Conservation (phyloP, 2,113 vertebrate genomes). For the Cryptomyrus ogoouensis region DNA sequence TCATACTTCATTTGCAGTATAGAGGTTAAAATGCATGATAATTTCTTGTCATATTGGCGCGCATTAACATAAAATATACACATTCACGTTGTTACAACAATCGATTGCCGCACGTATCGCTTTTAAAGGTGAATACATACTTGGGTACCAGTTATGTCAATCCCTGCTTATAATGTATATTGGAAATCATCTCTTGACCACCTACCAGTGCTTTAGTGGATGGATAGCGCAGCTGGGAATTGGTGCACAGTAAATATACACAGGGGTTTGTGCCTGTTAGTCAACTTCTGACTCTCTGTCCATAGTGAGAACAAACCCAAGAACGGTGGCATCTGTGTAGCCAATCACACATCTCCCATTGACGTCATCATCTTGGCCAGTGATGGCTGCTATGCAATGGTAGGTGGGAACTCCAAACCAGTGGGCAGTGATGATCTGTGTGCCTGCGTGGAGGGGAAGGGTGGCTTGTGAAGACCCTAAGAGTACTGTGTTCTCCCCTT, state of each 20-base stretch:
- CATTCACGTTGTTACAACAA: too few relatives aligned
- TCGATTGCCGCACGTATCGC: too few relatives aligned
- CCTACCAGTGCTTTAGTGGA: background rate
- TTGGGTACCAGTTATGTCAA: too few relatives aligned
- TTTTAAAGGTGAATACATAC: too few relatives aligned
- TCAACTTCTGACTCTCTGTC: slow-evolving; percentile 1
- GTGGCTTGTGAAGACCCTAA: background rate
- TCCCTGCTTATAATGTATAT: background rate
- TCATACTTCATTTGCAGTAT: too few relatives aligned
- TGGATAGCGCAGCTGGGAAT: background rate
- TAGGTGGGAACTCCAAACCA: slow-evolving; percentile 31
- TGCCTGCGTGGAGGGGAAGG: background rate
- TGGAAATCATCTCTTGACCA: background rate
- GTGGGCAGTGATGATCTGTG: background rate
- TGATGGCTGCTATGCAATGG: slow-evolving; percentile 85
- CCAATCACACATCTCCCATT: slow-evolving; percentile 87
- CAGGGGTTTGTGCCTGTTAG: background rate
- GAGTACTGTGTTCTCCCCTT: slow-evolving; percentile 4
- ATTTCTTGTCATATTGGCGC: too few relatives aligned
- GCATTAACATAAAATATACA: too few relatives aligned
- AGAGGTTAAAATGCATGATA: too few relatives aligned
- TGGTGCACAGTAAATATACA: background rate
- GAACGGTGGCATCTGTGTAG: slow-evolving; percentile 86
- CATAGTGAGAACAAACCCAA: slow-evolving; percentile 80
- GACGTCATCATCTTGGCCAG: slow-evolving; percentile 88